Conservation (phyloP, 2,888 invertebrate species). For the Sminthurinus aureus region DNA sequence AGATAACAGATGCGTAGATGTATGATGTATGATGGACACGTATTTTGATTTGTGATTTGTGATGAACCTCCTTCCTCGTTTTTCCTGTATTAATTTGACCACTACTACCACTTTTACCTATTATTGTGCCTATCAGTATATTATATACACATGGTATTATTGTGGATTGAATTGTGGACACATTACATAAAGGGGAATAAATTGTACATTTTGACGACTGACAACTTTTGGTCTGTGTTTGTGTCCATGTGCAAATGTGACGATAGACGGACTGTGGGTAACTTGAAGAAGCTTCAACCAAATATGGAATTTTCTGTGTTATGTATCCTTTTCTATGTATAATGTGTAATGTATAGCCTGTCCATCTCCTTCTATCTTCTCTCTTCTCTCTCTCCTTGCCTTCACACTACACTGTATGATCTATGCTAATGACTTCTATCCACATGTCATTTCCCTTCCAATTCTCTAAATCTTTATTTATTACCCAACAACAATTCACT, state of each 20-base stretch:
- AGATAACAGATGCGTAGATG: neutral
- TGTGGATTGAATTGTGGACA: no score
- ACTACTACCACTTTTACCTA: no score
- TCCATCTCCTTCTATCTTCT: neutral
- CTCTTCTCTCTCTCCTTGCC: neutral
- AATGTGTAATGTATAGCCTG: neutral
- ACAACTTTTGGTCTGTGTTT: neutral
- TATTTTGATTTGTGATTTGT: no score
- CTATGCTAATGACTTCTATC: neutral
- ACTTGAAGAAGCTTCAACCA: conserved; percentile 18
- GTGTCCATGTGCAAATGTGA: neutral
- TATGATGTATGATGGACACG: neutral
- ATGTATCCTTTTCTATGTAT: neutral
- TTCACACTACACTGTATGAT: neutral
- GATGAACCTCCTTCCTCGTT: no score
- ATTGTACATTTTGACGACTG: conserved; percentile 6
- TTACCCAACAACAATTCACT: neutral
- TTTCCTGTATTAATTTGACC: no score
- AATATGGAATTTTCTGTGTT: conserved; percentile 4
- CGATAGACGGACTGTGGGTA: neutral
- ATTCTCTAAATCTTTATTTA: neutral
- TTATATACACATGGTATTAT: no score
- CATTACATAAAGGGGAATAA: neutral
- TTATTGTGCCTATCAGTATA: no score
- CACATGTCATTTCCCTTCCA: neutral